Conservation (phyloP, 2,797 vertebrate genomes). For the Esox lucius region DNA sequence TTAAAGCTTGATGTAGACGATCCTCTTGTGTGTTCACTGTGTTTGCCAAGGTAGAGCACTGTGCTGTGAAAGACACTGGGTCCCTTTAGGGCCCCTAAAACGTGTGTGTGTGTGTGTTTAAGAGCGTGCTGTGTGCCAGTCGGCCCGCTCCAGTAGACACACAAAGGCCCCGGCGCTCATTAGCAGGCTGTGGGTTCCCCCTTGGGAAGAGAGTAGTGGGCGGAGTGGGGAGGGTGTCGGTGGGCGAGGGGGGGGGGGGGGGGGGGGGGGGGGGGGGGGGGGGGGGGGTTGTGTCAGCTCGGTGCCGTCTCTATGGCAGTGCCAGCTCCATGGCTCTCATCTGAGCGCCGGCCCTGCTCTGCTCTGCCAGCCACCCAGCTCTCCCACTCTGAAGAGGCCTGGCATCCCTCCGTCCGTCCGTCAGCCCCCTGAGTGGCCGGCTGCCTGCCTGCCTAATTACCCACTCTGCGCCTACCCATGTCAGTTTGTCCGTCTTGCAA, state of each 20-base stretch:
- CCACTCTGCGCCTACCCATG: neutral
- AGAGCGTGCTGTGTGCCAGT: neutral
- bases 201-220: conserved; percentile 11
- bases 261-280: neutral
- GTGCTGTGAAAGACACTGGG: neutral
- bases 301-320: conserved; percentile 15
- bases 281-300: neutral
- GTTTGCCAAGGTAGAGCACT: neutral
- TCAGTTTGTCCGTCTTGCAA: conserved; percentile 24
- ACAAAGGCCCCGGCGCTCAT: conserved; percentile 59
- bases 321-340: conserved; percentile 51
- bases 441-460: neutral
- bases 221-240: neutral
- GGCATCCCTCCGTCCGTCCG: conserved; percentile 32
- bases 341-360: conserved; percentile 12
- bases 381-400: conserved; percentile 54
- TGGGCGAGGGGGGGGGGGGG: conserved; percentile 15
- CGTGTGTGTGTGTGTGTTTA: conserved; percentile 12
- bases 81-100: neutral
- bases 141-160: conserved; percentile 4
- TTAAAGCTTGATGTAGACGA: neutral
- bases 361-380: conserved; percentile 43
- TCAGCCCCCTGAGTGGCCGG: conserved; percentile 21
- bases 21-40: neutral
- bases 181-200: conserved; percentile 50